Evolutionary conservation across 2,888 invertebrate genomes (phyloP), one percentile per base, ranked within the genome.

Genomic region (Brachyptera putata): DNA sequence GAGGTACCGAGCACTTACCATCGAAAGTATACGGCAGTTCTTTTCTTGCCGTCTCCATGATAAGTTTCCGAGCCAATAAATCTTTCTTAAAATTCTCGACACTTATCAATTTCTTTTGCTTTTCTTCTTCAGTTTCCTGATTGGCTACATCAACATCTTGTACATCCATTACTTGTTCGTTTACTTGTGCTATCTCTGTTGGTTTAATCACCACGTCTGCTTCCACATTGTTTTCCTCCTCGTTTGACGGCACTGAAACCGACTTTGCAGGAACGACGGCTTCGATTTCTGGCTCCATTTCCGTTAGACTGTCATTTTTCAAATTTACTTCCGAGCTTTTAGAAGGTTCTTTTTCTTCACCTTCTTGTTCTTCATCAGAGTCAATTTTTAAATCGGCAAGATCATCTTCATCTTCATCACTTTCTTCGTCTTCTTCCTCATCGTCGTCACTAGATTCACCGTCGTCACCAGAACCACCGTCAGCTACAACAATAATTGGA

Each of bases 1-100:
- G n/a, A n/a, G n/a, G n/a, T n/a, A n/a, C n/a, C n/a, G n/a, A n/a
- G n/a, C 2, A 39, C 62, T 67, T 68, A 78, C 77, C 75, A 69
- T 70, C 66, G 68, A 76, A 76, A 43, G 75, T 74, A 64, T 72
- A 78, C 1, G 78, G 77, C 14, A 89, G 71, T 69, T 86, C 84
- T 64, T 77, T 72, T 61, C 77, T 74, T 11, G 81, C 81, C 66
- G 76, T 74, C 59, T 81, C 81, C 76, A 80, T 80, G 36, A 78
- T 72, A 65, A 75, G 69, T 69, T 79, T 78, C 34, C 74, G 68
- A 56, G 70, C 71, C 34, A 73, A 66, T 43, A 77, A 67, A 66
- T 75, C 74, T 25, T 68, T 63, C 60, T 71, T 71, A 13, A 73
- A 74, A 64, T 70, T 62, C 24, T 63, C 46, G 7, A 50, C 41